Percentiles rank a stretch among this genome's conserved stretches.
Conservation (phyloP, 2,888 invertebrate genomes). For the Blastobasis lacticolella region DNA sequence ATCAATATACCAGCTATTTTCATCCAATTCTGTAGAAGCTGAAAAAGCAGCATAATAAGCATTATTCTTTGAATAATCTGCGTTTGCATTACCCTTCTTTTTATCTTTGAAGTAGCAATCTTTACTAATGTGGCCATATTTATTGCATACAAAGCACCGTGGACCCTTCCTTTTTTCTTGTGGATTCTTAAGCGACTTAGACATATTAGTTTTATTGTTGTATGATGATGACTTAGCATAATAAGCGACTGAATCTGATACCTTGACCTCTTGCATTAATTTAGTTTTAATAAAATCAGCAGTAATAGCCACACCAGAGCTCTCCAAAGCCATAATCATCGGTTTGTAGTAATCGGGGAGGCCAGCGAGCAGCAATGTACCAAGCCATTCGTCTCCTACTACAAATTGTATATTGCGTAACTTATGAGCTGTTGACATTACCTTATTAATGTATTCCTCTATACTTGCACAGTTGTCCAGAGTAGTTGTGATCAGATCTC, state of each 20-base stretch:
- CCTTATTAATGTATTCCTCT: constrained; percentile 16
- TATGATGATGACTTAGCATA: constrained; percentile 1
- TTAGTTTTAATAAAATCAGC: constrained; percentile 5
- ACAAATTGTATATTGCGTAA: constrained; percentile 15
- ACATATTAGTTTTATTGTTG: not conserved
- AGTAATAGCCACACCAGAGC: constrained; percentile 3
- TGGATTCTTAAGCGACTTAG: not conserved
- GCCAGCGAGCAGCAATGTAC: constrained; percentile 15
- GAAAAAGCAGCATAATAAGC: not conserved
- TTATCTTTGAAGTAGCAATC: constrained; percentile 6
- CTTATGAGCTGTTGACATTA: constrained; percentile 16
- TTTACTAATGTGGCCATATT: constrained; percentile 10
- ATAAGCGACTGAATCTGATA: constrained; percentile 9
- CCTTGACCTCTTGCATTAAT: constrained; percentile 11
- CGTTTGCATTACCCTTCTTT: not conserved
- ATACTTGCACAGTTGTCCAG: constrained; percentile 11
- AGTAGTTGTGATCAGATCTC: constrained; percentile 14
- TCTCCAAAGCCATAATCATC: constrained; percentile 6
- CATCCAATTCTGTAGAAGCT: not conserved
- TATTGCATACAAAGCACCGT: constrained; percentile 6
- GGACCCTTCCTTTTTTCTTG: constrained; percentile 3
- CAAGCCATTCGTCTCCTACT: constrained; percentile 18
- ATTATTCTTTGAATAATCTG: not conserved
- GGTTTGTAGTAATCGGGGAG: constrained; percentile 12
- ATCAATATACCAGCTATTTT: constrained; percentile 27